phyloP scores from a whole-genome alignment of 2,888 invertebrate genomes.

The Colostygia pectinataria region DNA sequence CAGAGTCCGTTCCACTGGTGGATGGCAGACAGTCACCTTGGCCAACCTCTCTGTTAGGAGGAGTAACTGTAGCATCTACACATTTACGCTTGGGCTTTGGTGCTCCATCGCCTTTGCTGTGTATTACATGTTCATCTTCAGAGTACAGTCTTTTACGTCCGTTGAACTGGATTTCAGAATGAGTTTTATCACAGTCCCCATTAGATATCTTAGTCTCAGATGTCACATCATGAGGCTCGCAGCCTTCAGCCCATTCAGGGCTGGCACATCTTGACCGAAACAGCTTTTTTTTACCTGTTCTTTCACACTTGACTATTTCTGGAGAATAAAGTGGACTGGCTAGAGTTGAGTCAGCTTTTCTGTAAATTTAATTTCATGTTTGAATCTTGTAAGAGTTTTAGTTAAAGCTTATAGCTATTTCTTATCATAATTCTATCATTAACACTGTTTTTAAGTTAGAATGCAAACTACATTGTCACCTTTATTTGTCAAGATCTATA shows the following conservation, averaged over 20 bases:
- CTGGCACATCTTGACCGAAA: slow-evolving; percentile 58
- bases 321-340: slow-evolving; percentile 62
- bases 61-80: slow-evolving; percentile 55
- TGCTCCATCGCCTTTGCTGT: slow-evolving; percentile 62
- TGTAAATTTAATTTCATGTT: slow-evolving; percentile 44
- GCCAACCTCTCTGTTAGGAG: slow-evolving; percentile 68
- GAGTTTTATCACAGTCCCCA: slow-evolving; percentile 32
- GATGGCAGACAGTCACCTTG: slow-evolving; percentile 77
- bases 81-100: slow-evolving; percentile 53
- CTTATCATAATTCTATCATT: no score
- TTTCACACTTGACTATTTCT: slow-evolving; percentile 51
- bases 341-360: slow-evolving; percentile 54
- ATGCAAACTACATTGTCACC: no score
- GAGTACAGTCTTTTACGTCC: slow-evolving; percentile 46
- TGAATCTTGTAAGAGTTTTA: neutral
- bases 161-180: slow-evolving; percentile 35
- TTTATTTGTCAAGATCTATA: neutral
- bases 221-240: slow-evolving; percentile 53
- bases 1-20: slow-evolving; percentile 66
- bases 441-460: no score
- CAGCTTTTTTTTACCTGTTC: slow-evolving; percentile 53
- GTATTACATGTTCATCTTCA: slow-evolving; percentile 48
- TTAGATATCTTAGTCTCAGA: slow-evolving; percentile 50
- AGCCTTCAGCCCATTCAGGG: slow-evolving; percentile 73
- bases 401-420: no score